phyloP scores from a whole-genome alignment of 2,113 vertebrate genomes.

The Reinhardtius hippoglossoides region DNA sequence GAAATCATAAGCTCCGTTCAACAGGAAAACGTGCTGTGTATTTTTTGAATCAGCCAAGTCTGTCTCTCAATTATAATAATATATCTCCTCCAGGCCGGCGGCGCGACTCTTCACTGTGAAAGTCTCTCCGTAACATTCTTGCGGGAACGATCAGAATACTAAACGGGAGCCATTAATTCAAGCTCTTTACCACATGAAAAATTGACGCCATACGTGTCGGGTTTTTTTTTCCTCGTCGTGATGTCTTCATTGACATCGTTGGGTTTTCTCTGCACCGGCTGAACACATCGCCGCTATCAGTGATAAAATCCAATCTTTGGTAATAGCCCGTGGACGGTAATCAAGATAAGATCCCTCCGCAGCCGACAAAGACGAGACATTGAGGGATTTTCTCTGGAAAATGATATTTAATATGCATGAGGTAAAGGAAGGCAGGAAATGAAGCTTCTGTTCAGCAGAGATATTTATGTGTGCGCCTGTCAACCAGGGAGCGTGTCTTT shows the following conservation, averaged over 20 bases:
- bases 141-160: slow-evolving; percentile 57
- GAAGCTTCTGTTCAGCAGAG: slow-evolving; percentile 67
- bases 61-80: slow-evolving; percentile 31
- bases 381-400: slow-evolving; percentile 75
- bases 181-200: slow-evolving; percentile 33
- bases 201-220: slow-evolving; percentile 31
- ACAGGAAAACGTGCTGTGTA: slow-evolving; percentile 29
- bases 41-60: slow-evolving; percentile 5
- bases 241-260: slow-evolving; percentile 51
- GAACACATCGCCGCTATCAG: slow-evolving; percentile 35
- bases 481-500: slow-evolving; percentile 34
- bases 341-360: slow-evolving; percentile 65
- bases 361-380: slow-evolving; percentile 59
- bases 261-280: slow-evolving; percentile 38
- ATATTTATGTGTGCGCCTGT: slow-evolving; percentile 59
- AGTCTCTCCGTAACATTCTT: slow-evolving; percentile 8
- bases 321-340: slow-evolving; percentile 71
- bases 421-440: slow-evolving; percentile 75
- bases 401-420: slow-evolving; percentile 79
- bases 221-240: slow-evolving; percentile 38
- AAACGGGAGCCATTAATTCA: slow-evolving; percentile 57
- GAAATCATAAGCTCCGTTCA: slow-evolving; percentile 22
- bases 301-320: slow-evolving; percentile 73
- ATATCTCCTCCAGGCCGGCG: slow-evolving; percentile 25
- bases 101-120: slow-evolving; percentile 33